A percentile compares a stretch with the other conserved stretches of the same genome.
phyloP scores from a whole-genome alignment of 2,888 invertebrate species.

The Noctua fimbriata region DNA sequence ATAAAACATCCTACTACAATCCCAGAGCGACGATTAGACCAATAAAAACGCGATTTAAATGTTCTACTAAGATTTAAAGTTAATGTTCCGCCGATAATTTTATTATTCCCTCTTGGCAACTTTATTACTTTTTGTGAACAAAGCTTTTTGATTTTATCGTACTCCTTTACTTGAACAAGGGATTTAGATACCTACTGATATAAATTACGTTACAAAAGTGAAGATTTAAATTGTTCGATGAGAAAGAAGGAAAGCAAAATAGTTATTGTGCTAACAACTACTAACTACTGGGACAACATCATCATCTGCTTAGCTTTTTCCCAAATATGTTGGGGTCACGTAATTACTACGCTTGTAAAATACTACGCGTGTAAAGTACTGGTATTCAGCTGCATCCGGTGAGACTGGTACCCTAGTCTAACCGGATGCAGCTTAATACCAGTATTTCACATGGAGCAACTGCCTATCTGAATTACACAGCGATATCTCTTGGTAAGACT shows the following conservation, averaged over 20 bases:
- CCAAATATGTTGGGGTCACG: too few species aligned
- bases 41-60: conserved; percentile 74
- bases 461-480: too few species aligned
- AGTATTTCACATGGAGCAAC: too few species aligned
- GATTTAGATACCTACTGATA: conserved; percentile 9
- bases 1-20: conserved; percentile 61
- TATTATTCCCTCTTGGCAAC: conserved; percentile 52
- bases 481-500: too few species aligned
- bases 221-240: neutral
- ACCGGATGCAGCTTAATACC: too few species aligned
- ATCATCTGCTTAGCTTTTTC: too few species aligned
- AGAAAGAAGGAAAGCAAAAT: neutral
- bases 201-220: neutral
- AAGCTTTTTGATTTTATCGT: conserved; percentile 54
- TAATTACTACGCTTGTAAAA: too few species aligned
- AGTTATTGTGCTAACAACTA: too few species aligned
- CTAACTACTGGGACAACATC: too few species aligned
- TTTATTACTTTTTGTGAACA: conserved; percentile 62
- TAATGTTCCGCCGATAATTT: conserved; percentile 63
- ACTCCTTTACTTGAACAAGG: conserved; percentile 30
- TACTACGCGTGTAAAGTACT: too few species aligned
- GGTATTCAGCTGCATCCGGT: too few species aligned
- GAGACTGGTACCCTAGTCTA: too few species aligned
- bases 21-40: conserved; percentile 77
- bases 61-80: conserved; percentile 61